A percentile compares a stretch with the other conserved stretches of the same genome.
Conservation (phyloP, 2,888 invertebrate species). For the Scrobipalpa costella region DNA sequence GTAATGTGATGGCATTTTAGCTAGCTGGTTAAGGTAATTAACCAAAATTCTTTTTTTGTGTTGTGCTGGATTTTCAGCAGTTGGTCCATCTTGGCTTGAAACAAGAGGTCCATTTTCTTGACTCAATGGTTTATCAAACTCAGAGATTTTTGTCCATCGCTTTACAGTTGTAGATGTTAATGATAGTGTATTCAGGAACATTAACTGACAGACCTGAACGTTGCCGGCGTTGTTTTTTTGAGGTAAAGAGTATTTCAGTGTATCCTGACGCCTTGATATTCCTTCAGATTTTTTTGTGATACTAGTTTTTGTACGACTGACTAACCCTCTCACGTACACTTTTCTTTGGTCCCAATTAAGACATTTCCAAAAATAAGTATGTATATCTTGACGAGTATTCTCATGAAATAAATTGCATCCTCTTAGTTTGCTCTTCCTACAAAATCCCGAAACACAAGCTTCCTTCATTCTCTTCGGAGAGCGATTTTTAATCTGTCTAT, state of each 20-base stretch:
- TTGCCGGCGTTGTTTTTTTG: background rate
- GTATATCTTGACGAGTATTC: too few relatives aligned
- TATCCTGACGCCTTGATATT: slow-evolving; percentile 1
- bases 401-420: too few relatives aligned
- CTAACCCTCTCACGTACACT: too few relatives aligned
- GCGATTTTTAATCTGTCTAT: too few relatives aligned
- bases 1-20: slow-evolving; percentile 17
- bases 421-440: too few relatives aligned
- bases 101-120: background rate
- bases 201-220: slow-evolving; percentile 16
- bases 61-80: background rate
- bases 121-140: background rate
- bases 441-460: too few relatives aligned
- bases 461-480: too few relatives aligned
- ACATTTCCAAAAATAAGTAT: too few relatives aligned
- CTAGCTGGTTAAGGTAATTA: background rate
- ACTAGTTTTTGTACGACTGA: too few relatives aligned
- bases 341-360: too few relatives aligned
- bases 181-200: slow-evolving; percentile 19
- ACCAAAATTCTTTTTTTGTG: background rate
- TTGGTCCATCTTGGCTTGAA: background rate
- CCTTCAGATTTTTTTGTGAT: too few relatives aligned
- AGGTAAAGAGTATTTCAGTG: slow-evolving; percentile 1
- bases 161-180: slow-evolving; percentile 9
- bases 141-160: slow-evolving; percentile 6